A percentile compares a stretch with the other conserved stretches of the same genome.
phyloP scores from a whole-genome alignment of 2,113 vertebrate genomes.

The Nannobrachium achirus region DNA sequence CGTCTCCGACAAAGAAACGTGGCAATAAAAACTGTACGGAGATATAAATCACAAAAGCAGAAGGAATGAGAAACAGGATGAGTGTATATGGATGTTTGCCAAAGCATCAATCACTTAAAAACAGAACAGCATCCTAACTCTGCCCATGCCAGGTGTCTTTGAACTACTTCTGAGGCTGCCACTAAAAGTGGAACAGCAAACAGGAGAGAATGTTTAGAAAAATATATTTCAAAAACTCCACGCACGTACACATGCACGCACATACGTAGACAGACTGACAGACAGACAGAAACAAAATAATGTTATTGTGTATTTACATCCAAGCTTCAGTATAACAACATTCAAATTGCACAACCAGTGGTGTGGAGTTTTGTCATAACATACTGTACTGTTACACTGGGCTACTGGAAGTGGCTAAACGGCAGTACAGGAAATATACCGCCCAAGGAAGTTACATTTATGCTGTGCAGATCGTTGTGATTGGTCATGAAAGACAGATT shows the following conservation, averaged over 20 bases:
- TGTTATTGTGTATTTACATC: no score
- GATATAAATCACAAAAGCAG: constrained; percentile 23
- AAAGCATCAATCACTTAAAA: constrained; percentile 52
- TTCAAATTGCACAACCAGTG: no score
- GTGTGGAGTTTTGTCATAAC: no score
- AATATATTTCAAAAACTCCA: neutral
- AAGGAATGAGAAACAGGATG: constrained; percentile 39
- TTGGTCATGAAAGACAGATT: no score
- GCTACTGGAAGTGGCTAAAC: no score
- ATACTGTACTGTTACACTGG: no score
- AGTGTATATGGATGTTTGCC: constrained; percentile 47
- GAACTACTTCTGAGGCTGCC: constrained; percentile 50
- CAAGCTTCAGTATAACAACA: no score
- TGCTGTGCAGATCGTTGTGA: no score
- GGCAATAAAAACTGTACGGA: constrained; percentile 28
- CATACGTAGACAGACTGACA: neutral
- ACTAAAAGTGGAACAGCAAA: constrained; percentile 42
- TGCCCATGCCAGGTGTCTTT: constrained; percentile 50
- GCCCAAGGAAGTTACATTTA: no score
- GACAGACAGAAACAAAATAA: no score
- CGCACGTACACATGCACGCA: no score
- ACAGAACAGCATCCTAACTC: constrained; percentile 37
- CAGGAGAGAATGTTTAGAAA: constrained; percentile 29
- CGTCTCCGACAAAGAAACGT: constrained; percentile 15
- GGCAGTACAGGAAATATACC: no score